phyloP scores from a whole-genome alignment of 2,797 vertebrate genomes.

The Clarias fuscus region DNA sequence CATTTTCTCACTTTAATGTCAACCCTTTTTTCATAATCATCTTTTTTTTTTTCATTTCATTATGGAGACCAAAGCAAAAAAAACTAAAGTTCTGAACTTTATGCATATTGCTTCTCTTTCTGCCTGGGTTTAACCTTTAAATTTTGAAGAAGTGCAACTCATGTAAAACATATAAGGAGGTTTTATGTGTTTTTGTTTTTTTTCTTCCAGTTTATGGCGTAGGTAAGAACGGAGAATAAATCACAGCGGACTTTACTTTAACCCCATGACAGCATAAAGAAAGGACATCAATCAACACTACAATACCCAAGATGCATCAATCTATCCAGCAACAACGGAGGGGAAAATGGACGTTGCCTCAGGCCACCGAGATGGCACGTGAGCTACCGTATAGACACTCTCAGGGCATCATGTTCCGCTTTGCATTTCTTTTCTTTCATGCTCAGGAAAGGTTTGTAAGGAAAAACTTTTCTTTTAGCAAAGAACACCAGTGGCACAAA shows the following conservation, averaged over 20 bases:
- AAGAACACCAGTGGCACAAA: conserved; percentile 66
- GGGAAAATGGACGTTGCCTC: conserved; percentile 17
- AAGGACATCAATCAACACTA: conserved; percentile 71
- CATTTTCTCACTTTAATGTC: conserved; percentile 9
- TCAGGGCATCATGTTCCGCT: conserved; percentile 45
- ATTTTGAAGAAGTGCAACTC: neutral
- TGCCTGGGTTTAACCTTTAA: neutral
- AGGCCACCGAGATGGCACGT: neutral
- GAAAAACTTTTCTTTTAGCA: conserved; percentile 65
- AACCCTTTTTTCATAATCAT: neutral
- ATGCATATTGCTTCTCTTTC: neutral
- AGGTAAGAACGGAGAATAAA: conserved; percentile 37
- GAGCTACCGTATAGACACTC: conserved; percentile 58
- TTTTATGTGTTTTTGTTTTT: neutral
- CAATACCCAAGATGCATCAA: conserved; percentile 73
- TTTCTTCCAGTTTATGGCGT: neutral
- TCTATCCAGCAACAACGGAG: conserved; percentile 51
- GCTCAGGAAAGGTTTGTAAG: conserved; percentile 61
- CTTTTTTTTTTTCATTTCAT: neutral
- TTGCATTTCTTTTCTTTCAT: conserved; percentile 52
- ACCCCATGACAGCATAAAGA: conserved; percentile 47
- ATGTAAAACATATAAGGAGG: neutral
- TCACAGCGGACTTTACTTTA: conserved; percentile 45
- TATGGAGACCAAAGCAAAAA: neutral
- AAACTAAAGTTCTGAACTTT: neutral